phyloP scores from a whole-genome alignment of 2,113 vertebrate genomes.

The Hypanus sabinus region DNA sequence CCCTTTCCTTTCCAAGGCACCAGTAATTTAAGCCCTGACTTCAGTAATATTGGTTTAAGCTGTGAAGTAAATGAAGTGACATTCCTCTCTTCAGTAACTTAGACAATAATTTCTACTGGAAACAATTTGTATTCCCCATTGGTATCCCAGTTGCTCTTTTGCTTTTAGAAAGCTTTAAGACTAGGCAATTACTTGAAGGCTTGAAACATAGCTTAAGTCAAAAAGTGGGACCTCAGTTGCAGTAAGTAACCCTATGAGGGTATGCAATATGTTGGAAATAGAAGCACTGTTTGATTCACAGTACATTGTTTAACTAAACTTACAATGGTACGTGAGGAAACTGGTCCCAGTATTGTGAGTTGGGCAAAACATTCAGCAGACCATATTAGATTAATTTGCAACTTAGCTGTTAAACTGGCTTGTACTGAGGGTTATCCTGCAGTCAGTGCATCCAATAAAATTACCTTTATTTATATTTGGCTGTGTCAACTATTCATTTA shows the following conservation, averaged over 20 bases:
- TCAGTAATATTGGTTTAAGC: neutral
- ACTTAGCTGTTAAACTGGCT: neutral
- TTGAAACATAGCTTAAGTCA: too few relatives aligned
- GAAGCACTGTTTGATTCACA: neutral
- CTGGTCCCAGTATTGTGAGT: neutral
- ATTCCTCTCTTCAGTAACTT: neutral
- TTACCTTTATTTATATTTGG: neutral
- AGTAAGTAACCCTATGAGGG: neutral
- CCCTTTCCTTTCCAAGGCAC: neutral
- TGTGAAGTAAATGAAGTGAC: neutral
- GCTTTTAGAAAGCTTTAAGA: neutral
- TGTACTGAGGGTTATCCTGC: slow-evolving; percentile 5
- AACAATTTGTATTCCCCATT: neutral
- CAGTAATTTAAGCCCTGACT: neutral
- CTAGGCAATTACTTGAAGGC: neutral
- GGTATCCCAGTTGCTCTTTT: neutral
- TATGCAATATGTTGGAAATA: neutral
- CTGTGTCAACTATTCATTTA: slow-evolving; percentile 7
- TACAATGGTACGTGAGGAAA: neutral
- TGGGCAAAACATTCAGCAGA: neutral
- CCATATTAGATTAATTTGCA: neutral
- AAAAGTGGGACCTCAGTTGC: neutral
- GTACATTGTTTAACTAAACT: neutral
- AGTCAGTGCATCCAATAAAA: neutral
- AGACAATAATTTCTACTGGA: neutral